A percentile compares a stretch with the other conserved stretches of the same genome.
Evolutionary conservation across 2,113 vertebrate species (phyloP).

Genomic region (Pelusios castaneus): DNA sequence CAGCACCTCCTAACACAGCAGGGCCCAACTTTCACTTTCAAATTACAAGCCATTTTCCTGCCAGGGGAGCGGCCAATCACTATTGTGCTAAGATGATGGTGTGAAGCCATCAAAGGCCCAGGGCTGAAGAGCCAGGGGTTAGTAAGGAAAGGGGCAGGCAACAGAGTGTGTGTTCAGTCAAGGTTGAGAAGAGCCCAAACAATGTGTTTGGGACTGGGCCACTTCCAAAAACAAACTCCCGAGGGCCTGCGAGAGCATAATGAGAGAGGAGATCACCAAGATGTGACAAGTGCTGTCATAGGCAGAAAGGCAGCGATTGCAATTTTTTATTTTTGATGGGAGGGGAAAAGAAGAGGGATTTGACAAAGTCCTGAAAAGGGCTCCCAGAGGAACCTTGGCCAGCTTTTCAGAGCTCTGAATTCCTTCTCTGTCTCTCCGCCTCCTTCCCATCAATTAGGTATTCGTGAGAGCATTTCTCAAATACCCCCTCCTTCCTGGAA

Average conservation of each 20-base stretch:
- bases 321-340: rapidly evolving
- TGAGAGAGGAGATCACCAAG: neutral
- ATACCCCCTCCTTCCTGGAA: neutral
- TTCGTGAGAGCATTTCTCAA: neutral
- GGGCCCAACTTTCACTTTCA: neutral
- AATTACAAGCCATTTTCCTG: neutral
- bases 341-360: neutral
- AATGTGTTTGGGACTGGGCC: neutral
- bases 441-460: neutral
- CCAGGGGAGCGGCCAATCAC: neutral
- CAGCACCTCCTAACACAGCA: neutral
- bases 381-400: neutral
- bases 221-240: neutral
- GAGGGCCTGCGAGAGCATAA: neutral
- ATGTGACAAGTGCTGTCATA: rapidly evolving
- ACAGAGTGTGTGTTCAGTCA: rapidly evolving
- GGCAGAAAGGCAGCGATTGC: neutral
- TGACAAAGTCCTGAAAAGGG: neutral
- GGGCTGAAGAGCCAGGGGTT: neutral
- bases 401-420: neutral
- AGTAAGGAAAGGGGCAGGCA: rapidly evolving
- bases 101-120: neutral
- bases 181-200: rapidly evolving
- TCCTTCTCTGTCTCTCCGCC: neutral
- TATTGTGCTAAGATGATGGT: neutral